Conservation (phyloP, 2,113 vertebrate genomes). For the Ivindomyrus marchei region DNA sequence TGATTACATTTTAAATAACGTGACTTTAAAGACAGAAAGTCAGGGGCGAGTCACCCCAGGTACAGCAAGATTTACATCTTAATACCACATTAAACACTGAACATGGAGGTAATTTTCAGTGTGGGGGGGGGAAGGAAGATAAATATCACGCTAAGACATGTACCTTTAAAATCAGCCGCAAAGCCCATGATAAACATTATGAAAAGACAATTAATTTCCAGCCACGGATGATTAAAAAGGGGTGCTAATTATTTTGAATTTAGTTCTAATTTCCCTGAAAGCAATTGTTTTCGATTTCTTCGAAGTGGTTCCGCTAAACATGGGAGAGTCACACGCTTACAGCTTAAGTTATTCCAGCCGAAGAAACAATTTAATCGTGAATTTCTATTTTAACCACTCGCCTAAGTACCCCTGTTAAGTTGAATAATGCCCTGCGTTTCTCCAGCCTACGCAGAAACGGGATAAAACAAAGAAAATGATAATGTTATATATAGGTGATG, state of each 20-base stretch:
- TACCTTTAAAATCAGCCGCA: neutral
- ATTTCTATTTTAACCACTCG: conserved; percentile 14
- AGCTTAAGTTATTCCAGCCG: neutral
- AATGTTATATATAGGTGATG: neutral
- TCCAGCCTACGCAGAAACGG: neutral
- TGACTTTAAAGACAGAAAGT: conserved; percentile 49
- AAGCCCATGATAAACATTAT: neutral
- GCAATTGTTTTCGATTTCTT: conserved; percentile 12
- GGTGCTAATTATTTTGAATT: conserved; percentile 3
- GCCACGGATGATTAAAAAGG: neutral
- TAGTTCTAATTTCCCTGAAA: conserved; percentile 15
- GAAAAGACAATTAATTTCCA: conserved; percentile 16
- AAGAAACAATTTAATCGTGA: neutral
- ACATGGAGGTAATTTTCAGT: neutral
- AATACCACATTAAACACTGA: neutral
- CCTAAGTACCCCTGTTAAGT: neutral
- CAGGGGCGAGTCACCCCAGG: conserved; percentile 54
- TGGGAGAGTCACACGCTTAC: neutral
- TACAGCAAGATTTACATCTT: conserved; percentile 61
- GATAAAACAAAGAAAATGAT: conserved; percentile 7
- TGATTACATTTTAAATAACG: conserved; percentile 71
- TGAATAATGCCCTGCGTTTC: neutral
- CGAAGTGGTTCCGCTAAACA: neutral
- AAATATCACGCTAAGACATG: neutral
- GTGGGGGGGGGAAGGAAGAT: neutral